Conservation (phyloP, 2,113 vertebrate genomes). For the Sinosuthora webbiana region DNA sequence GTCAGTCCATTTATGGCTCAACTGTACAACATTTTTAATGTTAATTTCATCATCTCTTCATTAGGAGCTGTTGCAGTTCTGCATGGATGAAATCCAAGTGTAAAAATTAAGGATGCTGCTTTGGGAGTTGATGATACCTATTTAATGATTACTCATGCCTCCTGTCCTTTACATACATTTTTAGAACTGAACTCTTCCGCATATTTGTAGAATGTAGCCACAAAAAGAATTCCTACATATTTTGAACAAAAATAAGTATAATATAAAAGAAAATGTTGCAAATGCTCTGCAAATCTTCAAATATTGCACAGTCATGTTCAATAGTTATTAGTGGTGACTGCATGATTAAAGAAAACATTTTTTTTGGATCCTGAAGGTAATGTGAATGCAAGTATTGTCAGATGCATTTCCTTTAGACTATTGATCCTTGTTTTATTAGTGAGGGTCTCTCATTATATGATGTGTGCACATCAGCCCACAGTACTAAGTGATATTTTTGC, state of each 20-base stretch:
- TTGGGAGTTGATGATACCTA: background rate
- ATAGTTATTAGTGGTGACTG: background rate
- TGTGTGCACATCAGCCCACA: background rate
- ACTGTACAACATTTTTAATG: conserved; percentile 30
- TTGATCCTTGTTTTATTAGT: background rate
- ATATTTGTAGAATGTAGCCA: background rate
- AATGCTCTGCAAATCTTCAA: background rate
- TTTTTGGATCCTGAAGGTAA: background rate
- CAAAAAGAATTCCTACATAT: background rate
- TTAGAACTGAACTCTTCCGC: background rate
- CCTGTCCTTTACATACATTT: background rate
- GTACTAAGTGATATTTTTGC: background rate
- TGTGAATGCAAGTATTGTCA: background rate
- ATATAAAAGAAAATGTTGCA: background rate
- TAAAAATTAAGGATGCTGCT: background rate
- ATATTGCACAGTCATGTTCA: background rate
- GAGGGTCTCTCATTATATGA: background rate
- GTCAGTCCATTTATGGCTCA: conserved; percentile 49
- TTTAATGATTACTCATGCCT: background rate
- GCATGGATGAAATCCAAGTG: background rate
- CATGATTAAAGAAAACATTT: background rate
- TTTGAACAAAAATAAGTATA: background rate
- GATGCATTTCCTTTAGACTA: background rate
- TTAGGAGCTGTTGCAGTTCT: background rate
- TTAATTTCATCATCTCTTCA: conserved; percentile 15